Evolutionary conservation across 2,888 invertebrate genomes (phyloP), one percentile per base, ranked within the genome.

Genomic region (Lepetodrilus schrolli): DNA sequence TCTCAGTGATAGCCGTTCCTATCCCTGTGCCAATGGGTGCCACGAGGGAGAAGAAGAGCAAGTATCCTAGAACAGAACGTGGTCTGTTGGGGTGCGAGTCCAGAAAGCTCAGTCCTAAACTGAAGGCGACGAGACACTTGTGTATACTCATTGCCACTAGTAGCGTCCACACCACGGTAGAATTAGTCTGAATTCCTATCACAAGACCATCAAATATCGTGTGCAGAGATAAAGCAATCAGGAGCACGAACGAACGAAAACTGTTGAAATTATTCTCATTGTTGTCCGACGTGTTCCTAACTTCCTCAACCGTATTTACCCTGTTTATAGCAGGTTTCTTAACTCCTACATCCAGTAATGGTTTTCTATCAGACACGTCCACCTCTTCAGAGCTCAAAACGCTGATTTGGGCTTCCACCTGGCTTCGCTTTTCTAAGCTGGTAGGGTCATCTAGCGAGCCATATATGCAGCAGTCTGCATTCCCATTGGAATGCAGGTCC

Each of bases 171-270:
- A 84, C 83, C 20, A 78, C 76, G 1, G 71, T 34, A 1, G 76
- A 72, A 34, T 85, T 84, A 7, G 81, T 73, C 78, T 92, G 91
- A 13, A 93, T 86, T 0, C 92, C 93, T 72, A 93, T 84, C 5
- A 92, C 92, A 49, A 93, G 83, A 1, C 93, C 93, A 83, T 93
- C 93, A 81, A 93, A 93, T 4, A 92, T 83, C 8, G 92, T 92
- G 82, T 93, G 93, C 1, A 93, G 81, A 0, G 92, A 92, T 0
- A 93, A 85, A 4, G 93, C 92, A 8, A 91, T 77, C 1, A 92
- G 86, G 4, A 93, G 88, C 17, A 93, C 82, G 4, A 92, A 72
- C 0, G 92, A 90, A 7, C 92, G 84, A n/a, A 80, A 43, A 36
- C 71, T 75, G 5, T 66, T 70, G 13, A 48, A n/a, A n/a, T n/a